These are phyloP conservation scores for Cromileptes altivelis DNA, from an alignment of 2,113 vertebrate species.

Conservation along the genomic window DNA sequence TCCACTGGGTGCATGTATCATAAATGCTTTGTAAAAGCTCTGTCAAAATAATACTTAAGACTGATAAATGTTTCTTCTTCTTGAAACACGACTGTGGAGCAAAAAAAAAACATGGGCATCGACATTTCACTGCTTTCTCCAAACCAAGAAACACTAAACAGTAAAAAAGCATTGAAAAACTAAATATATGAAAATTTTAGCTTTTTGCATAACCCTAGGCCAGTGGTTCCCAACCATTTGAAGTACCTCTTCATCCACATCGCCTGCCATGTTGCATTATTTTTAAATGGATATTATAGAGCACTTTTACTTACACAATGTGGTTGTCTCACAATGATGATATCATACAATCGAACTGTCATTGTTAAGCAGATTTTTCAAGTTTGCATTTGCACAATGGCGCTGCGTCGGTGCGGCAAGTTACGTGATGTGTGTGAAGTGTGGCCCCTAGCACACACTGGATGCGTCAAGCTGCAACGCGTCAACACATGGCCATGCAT, in stretches of 20 bases:
- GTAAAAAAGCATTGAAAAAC: background rate
- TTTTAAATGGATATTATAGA: background rate
- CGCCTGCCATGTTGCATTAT: background rate
- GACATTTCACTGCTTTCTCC: background rate
- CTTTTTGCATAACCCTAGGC: background rate
- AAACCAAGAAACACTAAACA: constrained; percentile 7
- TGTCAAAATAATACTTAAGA: constrained; percentile 69
- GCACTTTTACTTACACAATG: background rate
- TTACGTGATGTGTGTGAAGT: too few species aligned
- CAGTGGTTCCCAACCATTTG: background rate
- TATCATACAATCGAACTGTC: background rate
- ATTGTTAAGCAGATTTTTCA: background rate
- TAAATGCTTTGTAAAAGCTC: constrained; percentile 69
- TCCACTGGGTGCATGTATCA: constrained; percentile 71
- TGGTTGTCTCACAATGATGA: background rate
- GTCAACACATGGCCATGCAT: too few species aligned
- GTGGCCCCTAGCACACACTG: too few species aligned
- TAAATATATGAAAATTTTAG: background rate
- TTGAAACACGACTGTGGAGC: constrained; percentile 19
- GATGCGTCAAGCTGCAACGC: too few species aligned
- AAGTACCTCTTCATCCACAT: background rate
- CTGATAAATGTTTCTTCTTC: constrained; percentile 61
- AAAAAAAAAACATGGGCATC: background rate
- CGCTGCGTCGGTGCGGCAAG: too few species aligned
- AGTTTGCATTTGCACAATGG: background rate